A percentile compares a stretch with the other conserved stretches of the same genome.
These are phyloP conservation scores for Heteromurus nitidus DNA, from an alignment of 2,888 invertebrate genomes.

Conservation along the genomic window DNA sequence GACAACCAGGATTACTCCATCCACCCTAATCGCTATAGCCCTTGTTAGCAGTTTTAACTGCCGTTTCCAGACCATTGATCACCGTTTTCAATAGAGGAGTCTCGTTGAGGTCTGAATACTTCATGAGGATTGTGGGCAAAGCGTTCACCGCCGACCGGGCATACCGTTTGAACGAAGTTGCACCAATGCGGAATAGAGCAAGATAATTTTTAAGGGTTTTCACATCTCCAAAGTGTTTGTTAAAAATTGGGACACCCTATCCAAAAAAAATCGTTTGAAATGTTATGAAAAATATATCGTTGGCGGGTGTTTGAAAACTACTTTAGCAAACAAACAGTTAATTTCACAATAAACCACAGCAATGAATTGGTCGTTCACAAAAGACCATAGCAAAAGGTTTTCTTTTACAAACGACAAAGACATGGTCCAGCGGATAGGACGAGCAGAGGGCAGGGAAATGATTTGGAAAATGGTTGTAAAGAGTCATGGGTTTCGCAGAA, in stretches of 20 bases:
- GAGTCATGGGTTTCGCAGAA: no score
- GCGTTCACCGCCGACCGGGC: constrained; percentile 15
- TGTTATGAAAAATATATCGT: no score
- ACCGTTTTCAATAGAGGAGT: background rate
- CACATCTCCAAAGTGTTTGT: background rate
- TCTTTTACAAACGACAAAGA: no score
- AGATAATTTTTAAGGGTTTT: constrained; percentile 24
- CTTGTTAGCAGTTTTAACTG: background rate
- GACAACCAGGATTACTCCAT: constrained; percentile 11
- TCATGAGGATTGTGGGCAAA: constrained; percentile 13
- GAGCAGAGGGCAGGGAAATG: no score
- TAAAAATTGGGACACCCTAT: constrained; percentile 3
- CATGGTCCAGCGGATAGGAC: no score
- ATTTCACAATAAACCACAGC: no score
- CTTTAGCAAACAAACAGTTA: no score
- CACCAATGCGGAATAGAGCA: background rate
- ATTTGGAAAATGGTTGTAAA: no score
- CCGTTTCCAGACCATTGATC: constrained; percentile 8
- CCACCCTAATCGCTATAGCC: background rate
- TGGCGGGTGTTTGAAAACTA: no score
- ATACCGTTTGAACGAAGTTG: constrained; percentile 20
- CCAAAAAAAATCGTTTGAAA: no score
- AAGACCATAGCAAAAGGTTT: no score
- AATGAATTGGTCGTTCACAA: no score
- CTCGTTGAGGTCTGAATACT: background rate